Base-by-base conservation (phyloP, 2,113 vertebrate genomes). In the Syngnathus scovelli region DNA sequence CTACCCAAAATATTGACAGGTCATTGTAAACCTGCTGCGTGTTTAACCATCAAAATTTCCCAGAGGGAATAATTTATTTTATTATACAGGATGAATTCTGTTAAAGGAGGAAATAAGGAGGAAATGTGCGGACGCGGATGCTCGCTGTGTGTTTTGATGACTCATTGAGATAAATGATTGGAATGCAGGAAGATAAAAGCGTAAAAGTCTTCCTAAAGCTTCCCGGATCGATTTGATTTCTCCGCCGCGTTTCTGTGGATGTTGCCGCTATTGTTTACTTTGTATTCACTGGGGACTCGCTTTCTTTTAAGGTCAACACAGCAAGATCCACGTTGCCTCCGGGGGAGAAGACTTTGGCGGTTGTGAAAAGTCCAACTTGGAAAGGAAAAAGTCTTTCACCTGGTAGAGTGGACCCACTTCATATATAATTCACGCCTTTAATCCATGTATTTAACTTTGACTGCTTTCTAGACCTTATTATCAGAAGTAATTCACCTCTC, bases 111-210 rank as follows among this genome's bases (percentile, higher is more conserved):
- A 83, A 84, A 69, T 56, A 66, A 59, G 71, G 58, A 81, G 78
- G 81, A 83, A 87, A 77, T 3, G 67, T 63, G 69, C 44, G 70
- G 74, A 77, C 75, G 78, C 69, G 82, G 80, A 67, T 74, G 79
- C 58, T 62, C 66, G 55, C 59, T 67, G 52, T 76, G 72, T 61
- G 73, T 56, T 66, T 70, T 2, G 11, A 68, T 87, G 87, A 83
- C 61, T 88, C 80, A 84, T 77, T 77, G 68, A 68, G 39, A 72
- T 72, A 61, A 61, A 60, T 77, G 27, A 54, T 5, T 64, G 71
- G 74, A 78, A 83, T 85, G 81, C 62, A 44, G 37, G 49, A 64
- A 36, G 67, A 54, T 75, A 74, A 64, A 68, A 48, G 41, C 65
- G 4, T 7, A 12, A 16, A 48, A 23, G 13, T 33, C 27, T 6